phyloP scores from a whole-genome alignment of 2,113 vertebrate species.

The Poeciliopsis turrubarensis region DNA sequence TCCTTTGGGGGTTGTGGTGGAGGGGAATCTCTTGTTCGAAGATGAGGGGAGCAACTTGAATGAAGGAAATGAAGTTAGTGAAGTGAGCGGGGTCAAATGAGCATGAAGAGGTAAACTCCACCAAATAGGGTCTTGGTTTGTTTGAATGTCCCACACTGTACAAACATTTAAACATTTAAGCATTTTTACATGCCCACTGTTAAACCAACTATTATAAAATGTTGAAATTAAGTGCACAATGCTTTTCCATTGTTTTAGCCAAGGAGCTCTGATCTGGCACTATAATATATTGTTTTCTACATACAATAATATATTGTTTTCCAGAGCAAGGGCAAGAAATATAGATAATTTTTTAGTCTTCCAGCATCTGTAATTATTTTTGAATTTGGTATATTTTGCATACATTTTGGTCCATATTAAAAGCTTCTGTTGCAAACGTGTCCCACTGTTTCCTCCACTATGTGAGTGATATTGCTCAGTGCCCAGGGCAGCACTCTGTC shows the following conservation, averaged over 20 bases:
- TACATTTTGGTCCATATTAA: not conserved
- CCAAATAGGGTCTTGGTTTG: conserved; percentile 60
- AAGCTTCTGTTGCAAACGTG: not conserved
- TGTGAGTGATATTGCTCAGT: not conserved
- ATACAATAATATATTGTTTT: not conserved
- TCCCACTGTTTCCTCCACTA: not conserved
- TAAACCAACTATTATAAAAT: not conserved
- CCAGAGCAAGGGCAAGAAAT: not conserved
- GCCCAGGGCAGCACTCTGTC: not conserved
- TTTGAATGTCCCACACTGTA: not conserved
- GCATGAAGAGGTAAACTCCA: conserved; percentile 72
- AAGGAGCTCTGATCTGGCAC: not conserved
- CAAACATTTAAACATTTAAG: not conserved
- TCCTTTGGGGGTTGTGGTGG: conserved; percentile 50
- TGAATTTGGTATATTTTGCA: not conserved
- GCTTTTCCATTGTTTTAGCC: not conserved
- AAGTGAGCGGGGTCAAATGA: conserved; percentile 76
- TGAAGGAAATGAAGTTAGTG: conserved; percentile 83
- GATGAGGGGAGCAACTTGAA: conserved; percentile 60
- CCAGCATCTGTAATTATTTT: not conserved
- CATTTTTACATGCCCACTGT: not conserved
- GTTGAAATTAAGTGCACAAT: not conserved
- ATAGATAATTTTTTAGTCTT: not conserved
- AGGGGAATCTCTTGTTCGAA: conserved; percentile 46
- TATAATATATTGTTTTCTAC: not conserved